Evolutionary conservation across 2,888 invertebrate genomes (phyloP).

Genomic region (Dendrolimus houi): DNA sequence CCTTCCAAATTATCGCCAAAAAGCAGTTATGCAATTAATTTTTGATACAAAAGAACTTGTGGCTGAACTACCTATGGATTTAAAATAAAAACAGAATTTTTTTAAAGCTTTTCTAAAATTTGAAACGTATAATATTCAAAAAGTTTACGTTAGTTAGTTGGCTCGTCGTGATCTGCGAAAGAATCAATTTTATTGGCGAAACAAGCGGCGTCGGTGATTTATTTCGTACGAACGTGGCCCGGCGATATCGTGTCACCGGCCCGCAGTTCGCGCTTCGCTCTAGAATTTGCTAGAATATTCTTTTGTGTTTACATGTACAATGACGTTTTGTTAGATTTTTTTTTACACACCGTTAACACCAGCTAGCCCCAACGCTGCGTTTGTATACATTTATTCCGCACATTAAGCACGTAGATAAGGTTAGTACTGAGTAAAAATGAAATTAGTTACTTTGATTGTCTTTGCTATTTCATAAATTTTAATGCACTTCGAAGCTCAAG

Average conservation of each 20-base stretch:
- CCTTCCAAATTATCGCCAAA: too few relatives aligned
- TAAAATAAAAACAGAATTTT: too few relatives aligned
- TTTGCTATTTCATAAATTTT: too few relatives aligned
- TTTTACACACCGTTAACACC: background rate
- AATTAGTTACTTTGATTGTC: too few relatives aligned
- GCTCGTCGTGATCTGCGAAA: conserved; percentile 44
- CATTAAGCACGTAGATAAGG: too few relatives aligned
- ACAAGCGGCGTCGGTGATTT: conserved; percentile 66
- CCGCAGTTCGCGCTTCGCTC: conserved; percentile 55
- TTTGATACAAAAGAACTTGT: too few relatives aligned
- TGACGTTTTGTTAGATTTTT: conserved; percentile 23
- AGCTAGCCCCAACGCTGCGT: background rate
- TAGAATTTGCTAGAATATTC: conserved; percentile 64
- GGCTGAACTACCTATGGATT: too few relatives aligned
- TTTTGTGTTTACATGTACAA: conserved; percentile 52
- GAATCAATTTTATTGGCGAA: conserved; percentile 73
- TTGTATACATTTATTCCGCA: background rate
- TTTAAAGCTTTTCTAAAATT: background rate
- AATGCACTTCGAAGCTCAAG: too few relatives aligned
- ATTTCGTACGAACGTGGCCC: conserved; percentile 59
- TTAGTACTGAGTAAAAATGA: too few relatives aligned
- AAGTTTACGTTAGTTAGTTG: conserved; percentile 31
- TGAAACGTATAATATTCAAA: conserved; percentile 15
- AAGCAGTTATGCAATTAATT: too few relatives aligned
- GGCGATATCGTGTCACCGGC: conserved; percentile 63